phyloP scores from a whole-genome alignment of 2,113 vertebrate species.

The Mirounga angustirostris region DNA sequence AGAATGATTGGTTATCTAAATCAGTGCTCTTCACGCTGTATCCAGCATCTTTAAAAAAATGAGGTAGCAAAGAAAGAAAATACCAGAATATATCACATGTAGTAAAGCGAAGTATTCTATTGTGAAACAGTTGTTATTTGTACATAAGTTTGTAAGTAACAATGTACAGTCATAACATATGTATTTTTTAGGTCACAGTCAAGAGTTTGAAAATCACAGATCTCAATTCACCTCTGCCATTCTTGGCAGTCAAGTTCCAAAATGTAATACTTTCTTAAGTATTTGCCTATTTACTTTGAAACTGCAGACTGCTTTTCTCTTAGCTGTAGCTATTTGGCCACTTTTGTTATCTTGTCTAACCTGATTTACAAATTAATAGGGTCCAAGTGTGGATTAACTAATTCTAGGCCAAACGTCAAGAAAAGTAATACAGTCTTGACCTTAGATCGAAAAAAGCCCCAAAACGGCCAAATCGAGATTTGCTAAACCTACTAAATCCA shows the following conservation, averaged over 20 bases:
- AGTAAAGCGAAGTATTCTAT: background rate
- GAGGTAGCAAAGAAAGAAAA: conserved; percentile 20
- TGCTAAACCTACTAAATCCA: conserved; percentile 35
- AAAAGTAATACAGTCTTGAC: background rate
- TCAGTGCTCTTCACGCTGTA: background rate
- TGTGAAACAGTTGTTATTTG: background rate
- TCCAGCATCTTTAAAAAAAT: conserved; percentile 7
- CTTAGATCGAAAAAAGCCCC: background rate
- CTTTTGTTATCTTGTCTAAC: background rate
- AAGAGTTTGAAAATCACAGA: conserved; percentile 41
- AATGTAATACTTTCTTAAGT: background rate
- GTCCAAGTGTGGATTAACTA: background rate
- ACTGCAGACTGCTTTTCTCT: conserved; percentile 1
- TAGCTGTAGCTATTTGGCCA: background rate
- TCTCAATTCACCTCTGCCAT: background rate
- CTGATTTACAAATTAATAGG: conserved; percentile 17
- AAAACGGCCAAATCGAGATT: background rate
- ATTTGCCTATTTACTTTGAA: background rate
- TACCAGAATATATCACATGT: background rate
- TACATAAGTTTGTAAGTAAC: background rate
- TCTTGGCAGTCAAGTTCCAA: background rate
- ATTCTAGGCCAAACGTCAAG: background rate
- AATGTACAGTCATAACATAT: background rate
- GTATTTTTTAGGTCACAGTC: background rate
- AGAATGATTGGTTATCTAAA: background rate